Evolutionary conservation across 2,797 vertebrate species (phyloP), one percentile per base, ranked within the genome.

Genomic region (Pipistrellus pipistrellus): DNA sequence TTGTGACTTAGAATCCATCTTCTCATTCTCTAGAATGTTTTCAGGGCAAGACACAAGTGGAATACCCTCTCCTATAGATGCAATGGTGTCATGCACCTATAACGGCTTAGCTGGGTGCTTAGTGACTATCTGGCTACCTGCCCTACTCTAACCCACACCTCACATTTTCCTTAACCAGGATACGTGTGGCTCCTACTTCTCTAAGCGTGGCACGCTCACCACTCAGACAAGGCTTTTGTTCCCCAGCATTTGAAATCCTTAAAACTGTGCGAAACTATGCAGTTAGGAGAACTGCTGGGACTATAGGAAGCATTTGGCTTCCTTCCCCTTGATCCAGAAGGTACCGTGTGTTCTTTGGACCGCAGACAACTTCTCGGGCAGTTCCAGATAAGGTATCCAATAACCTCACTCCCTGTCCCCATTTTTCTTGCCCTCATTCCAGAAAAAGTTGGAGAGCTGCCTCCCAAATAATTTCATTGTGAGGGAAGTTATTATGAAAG

Each of bases 321-420:
- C 76, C 88, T 95, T 96, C 95, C 95, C 97, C 88, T 93, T 90
- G 85, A 97, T 98, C 97, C 98, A 98, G 97, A 98, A 98, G 97
- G 97, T 98, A 98, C 98, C 97, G 83, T 98, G 98, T 98, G 98
- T 98, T 98, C 97, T 97, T 98, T 98, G 98, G 98, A 98, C 96
- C 93, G 85, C 68, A 89, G 96, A 98, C 98, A 98, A 84, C 32
- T 69, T 96, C 96, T 86, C 71, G 97, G 97, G 97, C 96, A 97
- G 97, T 96, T 98, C 98, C 98, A 98, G 98, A 98, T 98, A 98
- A 98, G 97, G 97, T 98, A 97, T 98, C 98, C 98, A 98, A 97
- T 98, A 98, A 98, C 96, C 98, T 95, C 96, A 92, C 94, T 98
- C 96, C 23, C 64, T 97, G 97, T 98, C 98, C 98, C 97, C 97